Evolutionary conservation across 2,888 invertebrate genomes (phyloP).

Genomic region (Cosmia pyralina): DNA sequence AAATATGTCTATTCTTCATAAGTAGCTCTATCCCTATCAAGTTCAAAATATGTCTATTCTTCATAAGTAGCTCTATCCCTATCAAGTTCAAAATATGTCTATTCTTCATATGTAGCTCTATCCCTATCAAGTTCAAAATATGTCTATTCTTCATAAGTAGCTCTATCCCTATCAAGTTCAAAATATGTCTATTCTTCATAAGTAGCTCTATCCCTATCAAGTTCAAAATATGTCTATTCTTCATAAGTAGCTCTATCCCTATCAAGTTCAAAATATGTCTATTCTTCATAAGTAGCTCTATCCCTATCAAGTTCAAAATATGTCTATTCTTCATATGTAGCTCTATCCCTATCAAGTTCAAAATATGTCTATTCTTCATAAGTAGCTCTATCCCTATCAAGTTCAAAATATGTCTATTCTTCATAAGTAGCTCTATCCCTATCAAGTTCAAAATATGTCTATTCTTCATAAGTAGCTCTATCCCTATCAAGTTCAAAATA

Average conservation of each 20-base stretch:
- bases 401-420: no score
- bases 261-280: constrained; percentile 40
- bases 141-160: constrained; percentile 34
- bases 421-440: no score
- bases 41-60: constrained; percentile 49
- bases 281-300: constrained; percentile 31
- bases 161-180: constrained; percentile 25
- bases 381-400: constrained; percentile 12
- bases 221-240: constrained; percentile 49
- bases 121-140: constrained; percentile 41
- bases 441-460: no score
- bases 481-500: no score
- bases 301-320: constrained; percentile 41
- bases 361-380: constrained; percentile 48
- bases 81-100: constrained; percentile 40
- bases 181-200: constrained; percentile 48
- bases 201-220: constrained; percentile 22
- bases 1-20: constrained; percentile 48
- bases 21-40: constrained; percentile 22
- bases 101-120: constrained; percentile 31
- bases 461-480: no score
- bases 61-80: constrained; percentile 21
- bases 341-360: constrained; percentile 25
- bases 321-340: constrained; percentile 34
- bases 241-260: constrained; percentile 21